Conservation (phyloP, 2,888 invertebrate genomes). For the Tiliacea citrago region DNA sequence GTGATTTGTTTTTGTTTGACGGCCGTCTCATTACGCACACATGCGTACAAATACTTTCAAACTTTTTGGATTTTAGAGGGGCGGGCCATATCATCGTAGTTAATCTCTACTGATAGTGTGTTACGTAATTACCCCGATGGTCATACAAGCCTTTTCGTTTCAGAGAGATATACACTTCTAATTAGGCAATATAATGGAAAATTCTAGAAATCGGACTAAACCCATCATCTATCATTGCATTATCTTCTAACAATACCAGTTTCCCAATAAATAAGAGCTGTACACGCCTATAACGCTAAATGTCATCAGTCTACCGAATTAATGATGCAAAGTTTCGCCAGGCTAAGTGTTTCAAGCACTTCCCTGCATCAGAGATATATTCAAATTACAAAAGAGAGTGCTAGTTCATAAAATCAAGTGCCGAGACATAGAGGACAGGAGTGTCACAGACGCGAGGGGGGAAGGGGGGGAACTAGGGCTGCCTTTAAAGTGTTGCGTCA, state of each 20-base stretch:
- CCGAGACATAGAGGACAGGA: slow-evolving; percentile 52
- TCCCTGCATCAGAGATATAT: slow-evolving; percentile 57
- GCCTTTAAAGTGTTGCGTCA: slow-evolving; percentile 40
- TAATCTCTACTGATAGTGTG: no score
- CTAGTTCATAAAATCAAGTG: slow-evolving; percentile 67
- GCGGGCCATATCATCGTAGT: no score
- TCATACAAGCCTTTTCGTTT: background rate
- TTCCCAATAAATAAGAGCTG: slow-evolving; percentile 39
- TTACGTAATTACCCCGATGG: no score
- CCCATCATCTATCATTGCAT: slow-evolving; percentile 10
- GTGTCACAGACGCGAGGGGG: slow-evolving; percentile 42
- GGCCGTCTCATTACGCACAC: no score
- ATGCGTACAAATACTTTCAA: no score
- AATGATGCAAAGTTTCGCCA: slow-evolving; percentile 57
- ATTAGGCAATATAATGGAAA: background rate
- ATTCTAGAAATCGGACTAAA: background rate
- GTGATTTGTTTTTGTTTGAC: no score
- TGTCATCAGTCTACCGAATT: slow-evolving; percentile 47
- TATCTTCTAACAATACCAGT: slow-evolving; percentile 14
- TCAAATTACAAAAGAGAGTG: slow-evolving; percentile 65
- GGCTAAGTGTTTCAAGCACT: slow-evolving; percentile 55
- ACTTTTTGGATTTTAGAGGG: no score
- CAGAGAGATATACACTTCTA: background rate
- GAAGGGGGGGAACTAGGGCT: slow-evolving; percentile 42
- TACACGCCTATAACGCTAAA: slow-evolving; percentile 29